Evolutionary conservation across 2,888 invertebrate species (phyloP), one percentile per base, ranked within the genome.

Genomic region (Synanthedon tipuliformis): DNA sequence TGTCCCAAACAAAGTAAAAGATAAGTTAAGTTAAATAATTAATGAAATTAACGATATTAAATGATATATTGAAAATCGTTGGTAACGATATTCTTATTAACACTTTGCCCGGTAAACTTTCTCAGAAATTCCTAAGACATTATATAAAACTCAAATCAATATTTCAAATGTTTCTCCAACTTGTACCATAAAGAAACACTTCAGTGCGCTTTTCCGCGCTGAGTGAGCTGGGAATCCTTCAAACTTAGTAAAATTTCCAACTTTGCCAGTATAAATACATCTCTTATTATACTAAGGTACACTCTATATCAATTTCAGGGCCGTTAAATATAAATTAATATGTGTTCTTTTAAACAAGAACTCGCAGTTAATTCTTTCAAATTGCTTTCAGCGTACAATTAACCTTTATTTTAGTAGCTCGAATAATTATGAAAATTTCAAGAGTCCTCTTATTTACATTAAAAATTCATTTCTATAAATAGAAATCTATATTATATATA

Each of bases 171-270:
- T 73, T 77, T 68, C 60, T 59, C 54, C 62, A 80, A 83, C 74
- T 80, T 75, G 64, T 64, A 67, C 75, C 76, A 70, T 81, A 79
- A 82, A 80, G 81, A 76, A 79, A 80, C 81, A 81, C 75, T 81
- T 61, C 66, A 74, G 69, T 78, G 78, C 77, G 70, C 79, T 78
- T 73, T 73, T 69, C 69, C 71, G 63, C 71, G 75, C 71, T 76
- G 69, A 66, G 68, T 63, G 69, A 69, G 73, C 69, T 67, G 61
- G 63, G 64, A 67, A 75, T 76, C 73, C 76, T 75, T 70, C 69
- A 64, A 78, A 80, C 73, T 23, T 23, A 23, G 23, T 23, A 23
- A 23, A 23, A 23, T 23, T 75, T 75, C 68, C 62, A 79, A 81
- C 69, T 80, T 79, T 69, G 59, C 56, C 62, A 63, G 76, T 70